phyloP scores from a whole-genome alignment of 2,888 invertebrate species.

The Shargacucullia verbasci region DNA sequence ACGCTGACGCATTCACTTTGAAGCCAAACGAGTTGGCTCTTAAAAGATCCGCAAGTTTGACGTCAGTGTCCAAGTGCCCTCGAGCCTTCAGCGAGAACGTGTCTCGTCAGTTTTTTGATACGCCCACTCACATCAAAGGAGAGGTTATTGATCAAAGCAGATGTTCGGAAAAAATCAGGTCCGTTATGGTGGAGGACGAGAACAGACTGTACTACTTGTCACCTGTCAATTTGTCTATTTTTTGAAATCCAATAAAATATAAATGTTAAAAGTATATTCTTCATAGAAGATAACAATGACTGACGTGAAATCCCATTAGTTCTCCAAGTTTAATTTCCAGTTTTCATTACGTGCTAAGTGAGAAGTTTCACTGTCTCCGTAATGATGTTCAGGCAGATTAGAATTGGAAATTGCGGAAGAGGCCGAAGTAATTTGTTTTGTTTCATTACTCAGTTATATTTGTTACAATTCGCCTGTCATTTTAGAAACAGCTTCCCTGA shows the following conservation, averaged over 20 bases:
- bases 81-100: slow-evolving; percentile 64
- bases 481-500: slow-evolving; percentile 41
- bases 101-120: slow-evolving; percentile 75
- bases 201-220: background rate
- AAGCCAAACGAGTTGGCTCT: slow-evolving; percentile 72
- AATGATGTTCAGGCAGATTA: slow-evolving; percentile 65
- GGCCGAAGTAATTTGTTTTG: slow-evolving; percentile 63
- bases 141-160: slow-evolving; percentile 77
- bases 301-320: slow-evolving; percentile 56
- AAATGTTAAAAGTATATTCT: slow-evolving; percentile 10
- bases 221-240: too few species aligned
- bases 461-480: slow-evolving; percentile 43
- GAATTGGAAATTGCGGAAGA: slow-evolving; percentile 66
- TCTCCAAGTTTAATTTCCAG: slow-evolving; percentile 59
- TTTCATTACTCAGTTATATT: slow-evolving; percentile 55
- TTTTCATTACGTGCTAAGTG: slow-evolving; percentile 68
- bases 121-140: slow-evolving; percentile 58
- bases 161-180: slow-evolving; percentile 42
- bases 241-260: too few species aligned
- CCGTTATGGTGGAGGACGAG: slow-evolving; percentile 33
- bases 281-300: slow-evolving; percentile 49
- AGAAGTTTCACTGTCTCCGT: slow-evolving; percentile 69
- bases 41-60: slow-evolving; percentile 72
- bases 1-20: slow-evolving; percentile 79
- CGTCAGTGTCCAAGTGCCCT: slow-evolving; percentile 72